Evolutionary conservation across 2,113 vertebrate species (phyloP), one percentile per base, ranked within the genome.

Genomic region (Apteryx mantelli): DNA sequence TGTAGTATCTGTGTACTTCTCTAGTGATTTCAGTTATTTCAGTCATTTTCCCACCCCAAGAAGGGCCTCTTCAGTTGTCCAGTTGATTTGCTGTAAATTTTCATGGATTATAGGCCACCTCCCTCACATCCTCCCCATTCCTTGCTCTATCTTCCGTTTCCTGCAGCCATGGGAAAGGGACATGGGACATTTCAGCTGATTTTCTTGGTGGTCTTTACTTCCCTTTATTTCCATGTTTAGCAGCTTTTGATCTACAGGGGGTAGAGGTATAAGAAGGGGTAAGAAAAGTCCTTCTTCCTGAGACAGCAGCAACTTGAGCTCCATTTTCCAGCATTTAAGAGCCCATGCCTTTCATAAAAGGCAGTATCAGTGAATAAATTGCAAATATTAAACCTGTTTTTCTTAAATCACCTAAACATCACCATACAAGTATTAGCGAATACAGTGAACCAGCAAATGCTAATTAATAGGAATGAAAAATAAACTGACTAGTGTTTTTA

Each of bases 391-490:
- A 53, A 73, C 46, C 34, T 52, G 24, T 38, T 40, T 44, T 83
- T 93, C 36, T 83, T 5, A 78, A 79, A 73, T 87, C 24, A 65
- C 11, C 40, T 12, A 8, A 4, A 82, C 84, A 61, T 5, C 30
- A 20, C 21, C 75, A 12, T 44, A 53, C 40, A 82, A 73, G 15
- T 76, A 79, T 55, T 18, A 83, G 26, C 66, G 48, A 20, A 58
- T n/a, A 66, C 0, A 82, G 24, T 7, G 34, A 95, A 83, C 8
- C 34, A 5, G 19, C 91, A 93, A 83, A 93, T 11, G 7, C 3
- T 77, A 76, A 93, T 80, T 84, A 80, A 4, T 20, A 88, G 30
- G 25, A 93, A 88, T 19, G 89, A 92, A 86, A 91, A 82, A n/a
- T 38, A 94, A 86, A 65, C 5, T 30, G 53, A 50, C 8, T 84